These are phyloP conservation scores for Apotomis betuletana DNA, from an alignment of 2,888 invertebrate species.

Conservation along the genomic window DNA sequence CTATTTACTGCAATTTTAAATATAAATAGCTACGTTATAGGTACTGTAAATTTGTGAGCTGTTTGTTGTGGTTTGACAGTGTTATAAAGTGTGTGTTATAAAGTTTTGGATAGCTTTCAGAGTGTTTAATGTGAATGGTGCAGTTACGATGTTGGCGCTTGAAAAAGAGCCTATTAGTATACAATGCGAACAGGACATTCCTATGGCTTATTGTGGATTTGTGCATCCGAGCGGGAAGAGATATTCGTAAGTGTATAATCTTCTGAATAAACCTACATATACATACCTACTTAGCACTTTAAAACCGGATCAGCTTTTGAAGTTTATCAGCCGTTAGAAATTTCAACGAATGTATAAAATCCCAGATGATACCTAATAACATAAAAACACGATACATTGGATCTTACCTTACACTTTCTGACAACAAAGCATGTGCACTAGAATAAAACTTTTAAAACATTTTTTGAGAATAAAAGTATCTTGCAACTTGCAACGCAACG, in stretches of 20 bases:
- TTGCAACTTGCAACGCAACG: no score
- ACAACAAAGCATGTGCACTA: no score
- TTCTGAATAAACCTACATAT: no score
- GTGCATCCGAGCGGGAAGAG: slow-evolving; percentile 71
- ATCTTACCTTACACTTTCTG: no score
- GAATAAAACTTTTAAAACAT: no score
- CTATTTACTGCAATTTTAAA: slow-evolving; percentile 1
- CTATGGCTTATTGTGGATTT: slow-evolving; percentile 76
- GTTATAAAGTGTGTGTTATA: neutral
- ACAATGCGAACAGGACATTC: slow-evolving; percentile 65
- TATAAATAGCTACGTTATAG: neutral
- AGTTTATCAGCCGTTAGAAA: no score
- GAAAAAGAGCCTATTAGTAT: slow-evolving; percentile 67
- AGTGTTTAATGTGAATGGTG: slow-evolving; percentile 61
- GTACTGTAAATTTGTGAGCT: slow-evolving; percentile 14
- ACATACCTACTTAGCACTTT: no score
- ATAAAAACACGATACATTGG: no score
- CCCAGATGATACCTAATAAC: no score
- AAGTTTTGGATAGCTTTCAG: slow-evolving; percentile 62
- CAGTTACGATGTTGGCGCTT: slow-evolving; percentile 67
- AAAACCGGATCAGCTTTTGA: no score
- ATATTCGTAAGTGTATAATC: slow-evolving; percentile 68
- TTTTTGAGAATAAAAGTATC: no score
- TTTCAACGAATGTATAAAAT: no score
- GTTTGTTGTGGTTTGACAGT: neutral